Evolutionary conservation across 2,797 vertebrate genomes (phyloP), one percentile per base, ranked within the genome.

Genomic region (Poliocrania exsul): DNA sequence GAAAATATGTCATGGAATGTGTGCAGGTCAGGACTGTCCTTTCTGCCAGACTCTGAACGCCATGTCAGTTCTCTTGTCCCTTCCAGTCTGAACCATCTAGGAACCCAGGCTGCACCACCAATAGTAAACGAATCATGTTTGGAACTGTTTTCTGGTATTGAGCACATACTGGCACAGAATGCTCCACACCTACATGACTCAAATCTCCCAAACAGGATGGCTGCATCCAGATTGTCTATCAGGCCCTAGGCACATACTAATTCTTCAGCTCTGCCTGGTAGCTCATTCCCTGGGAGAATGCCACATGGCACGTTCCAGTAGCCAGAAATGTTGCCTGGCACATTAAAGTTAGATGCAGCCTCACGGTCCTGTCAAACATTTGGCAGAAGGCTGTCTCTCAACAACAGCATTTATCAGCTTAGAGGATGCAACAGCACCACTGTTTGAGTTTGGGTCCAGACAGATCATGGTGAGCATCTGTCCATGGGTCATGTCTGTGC

Each of bases 251-350:
- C 51, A 53, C 28, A 73, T 17, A 66, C 40, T 62, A 51, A 70
- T 65, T 77, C 60, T 73, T 90, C 81, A 91, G 56, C 60, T 90
- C 72, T 86, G 82, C 14, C n/a, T 77, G 44, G 51, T 66, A 89
- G 57, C 28, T 85, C 31, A 50, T 58, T 71, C 37, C n/a, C n/a
- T 94, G 91, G 81, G 42, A 81, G 46, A 79, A 67, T 25, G 83
- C 91, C 94, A 95, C 70, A 70, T 71, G 73, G 73, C 86, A 85
- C 29, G 5, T 93, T 81, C 61, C 53, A 89, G 47, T 38, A 89
- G 11, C 60, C 66, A 92, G 69, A 95, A 88, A 92, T 19, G 33
- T 80, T 93, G 38, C 24, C 56, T 89, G 66, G 74, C 78, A 89
- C 7, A 8, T 38, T 75, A 42, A 88, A 93, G 53, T 86, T 50